phyloP scores from a whole-genome alignment of 2,797 vertebrate species.

The Eptatretus atami region DNA sequence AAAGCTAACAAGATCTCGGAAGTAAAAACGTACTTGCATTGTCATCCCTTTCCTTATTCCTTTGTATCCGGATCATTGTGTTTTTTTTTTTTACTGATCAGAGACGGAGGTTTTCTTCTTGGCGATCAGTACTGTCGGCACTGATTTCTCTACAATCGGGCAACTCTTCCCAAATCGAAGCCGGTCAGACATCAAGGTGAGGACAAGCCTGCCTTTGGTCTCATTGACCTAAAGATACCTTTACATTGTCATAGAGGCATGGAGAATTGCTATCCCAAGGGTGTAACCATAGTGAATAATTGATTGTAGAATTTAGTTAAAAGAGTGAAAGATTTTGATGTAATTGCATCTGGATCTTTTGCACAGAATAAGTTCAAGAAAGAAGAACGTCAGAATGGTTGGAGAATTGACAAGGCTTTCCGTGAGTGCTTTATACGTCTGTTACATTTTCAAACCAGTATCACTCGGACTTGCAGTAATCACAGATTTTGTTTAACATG shows the following conservation, averaged over 20 bases:
- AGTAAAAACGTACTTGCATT: too few species aligned
- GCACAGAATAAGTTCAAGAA: conserved; percentile 93
- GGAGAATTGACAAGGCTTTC: conserved; percentile 94
- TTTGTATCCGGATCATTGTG: neutral
- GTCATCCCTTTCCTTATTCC: too few species aligned
- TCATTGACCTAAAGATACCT: too few species aligned
- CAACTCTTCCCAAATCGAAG: conserved; percentile 67
- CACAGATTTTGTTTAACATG: too few species aligned
- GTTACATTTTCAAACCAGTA: neutral
- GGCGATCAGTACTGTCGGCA: conserved; percentile 90
- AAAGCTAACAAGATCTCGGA: too few species aligned
- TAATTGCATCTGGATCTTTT: conserved; percentile 10
- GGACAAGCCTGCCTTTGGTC: neutral
- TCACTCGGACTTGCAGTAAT: too few species aligned
- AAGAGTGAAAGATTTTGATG: conserved; percentile 8
- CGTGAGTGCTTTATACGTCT: conserved; percentile 25
- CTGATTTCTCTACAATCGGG: conserved; percentile 83
- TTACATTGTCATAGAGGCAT: too few species aligned
- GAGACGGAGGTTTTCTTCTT: conserved; percentile 95
- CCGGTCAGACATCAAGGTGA: conserved; percentile 75
- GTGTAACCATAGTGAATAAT: too few species aligned
- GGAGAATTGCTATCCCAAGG: too few species aligned
- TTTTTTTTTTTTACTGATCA: conserved; percentile 13
- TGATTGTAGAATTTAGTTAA: too few species aligned
- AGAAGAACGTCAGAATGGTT: conserved; percentile 52